These are phyloP conservation scores for Ochotona princeps DNA, from an alignment of 2,113 vertebrate genomes.

Conservation along the genomic window DNA sequence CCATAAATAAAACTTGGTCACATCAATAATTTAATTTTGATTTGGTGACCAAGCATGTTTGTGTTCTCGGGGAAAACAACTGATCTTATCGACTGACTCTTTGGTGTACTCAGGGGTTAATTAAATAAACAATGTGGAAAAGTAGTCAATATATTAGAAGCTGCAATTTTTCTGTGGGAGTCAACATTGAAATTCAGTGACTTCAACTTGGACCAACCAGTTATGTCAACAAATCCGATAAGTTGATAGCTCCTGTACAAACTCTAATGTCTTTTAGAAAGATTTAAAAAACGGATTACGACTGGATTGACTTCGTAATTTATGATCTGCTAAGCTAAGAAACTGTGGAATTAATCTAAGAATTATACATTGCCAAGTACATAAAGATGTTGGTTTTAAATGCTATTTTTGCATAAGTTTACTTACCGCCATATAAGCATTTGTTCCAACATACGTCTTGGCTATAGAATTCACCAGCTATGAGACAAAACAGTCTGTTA, in stretches of 20 bases:
- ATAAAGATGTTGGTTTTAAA: slow-evolving; percentile 74
- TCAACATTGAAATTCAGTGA: slow-evolving; percentile 14
- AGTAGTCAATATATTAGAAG: background rate
- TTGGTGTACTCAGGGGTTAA: slow-evolving; percentile 13
- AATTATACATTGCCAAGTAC: slow-evolving; percentile 40
- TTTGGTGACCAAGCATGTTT: slow-evolving; percentile 26
- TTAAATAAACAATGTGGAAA: rapidly evolving
- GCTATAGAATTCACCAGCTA: slow-evolving; percentile 99
- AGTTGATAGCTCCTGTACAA: slow-evolving; percentile 24
- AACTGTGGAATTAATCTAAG: slow-evolving; percentile 56
- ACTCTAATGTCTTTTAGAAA: slow-evolving; percentile 35
- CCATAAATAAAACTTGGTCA: background rate
- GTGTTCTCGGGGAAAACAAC: slow-evolving; percentile 13
- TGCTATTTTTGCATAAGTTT: slow-evolving; percentile 79
- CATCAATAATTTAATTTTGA: slow-evolving; percentile 35
- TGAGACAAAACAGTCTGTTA: slow-evolving; percentile 89
- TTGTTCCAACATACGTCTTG: slow-evolving; percentile 99
- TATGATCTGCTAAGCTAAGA: slow-evolving; percentile 51
- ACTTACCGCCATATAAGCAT: slow-evolving; percentile 99
- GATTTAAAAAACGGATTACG: slow-evolving; percentile 49
- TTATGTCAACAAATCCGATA: slow-evolving; percentile 58
- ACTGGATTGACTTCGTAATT: slow-evolving; percentile 60
- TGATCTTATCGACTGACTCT: slow-evolving; percentile 16
- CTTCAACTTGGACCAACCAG: slow-evolving; percentile 47
- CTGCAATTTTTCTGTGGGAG: background rate